Conservation (phyloP, 2,797 vertebrate species). For the Alauda arvensis region DNA sequence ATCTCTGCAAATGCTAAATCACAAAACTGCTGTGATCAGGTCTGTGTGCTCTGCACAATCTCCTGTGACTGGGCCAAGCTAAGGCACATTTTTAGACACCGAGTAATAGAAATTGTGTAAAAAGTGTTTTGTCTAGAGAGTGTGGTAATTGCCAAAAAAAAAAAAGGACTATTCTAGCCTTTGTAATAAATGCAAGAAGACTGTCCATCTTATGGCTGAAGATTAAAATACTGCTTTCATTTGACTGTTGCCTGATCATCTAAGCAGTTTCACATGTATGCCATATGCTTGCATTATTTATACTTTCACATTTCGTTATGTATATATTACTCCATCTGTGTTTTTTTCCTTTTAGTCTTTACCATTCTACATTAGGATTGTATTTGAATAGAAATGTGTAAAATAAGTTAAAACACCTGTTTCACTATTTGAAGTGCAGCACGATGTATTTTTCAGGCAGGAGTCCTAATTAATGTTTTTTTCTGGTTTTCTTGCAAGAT, state of each 20-base stretch:
- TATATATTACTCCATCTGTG: background rate
- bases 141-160: background rate
- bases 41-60: background rate
- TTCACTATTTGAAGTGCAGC: background rate
- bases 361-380: background rate
- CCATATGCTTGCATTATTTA: background rate
- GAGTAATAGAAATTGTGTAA: background rate
- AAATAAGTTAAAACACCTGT: background rate
- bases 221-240: background rate
- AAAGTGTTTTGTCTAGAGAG: background rate
- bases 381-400: background rate
- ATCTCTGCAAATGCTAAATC: constrained; percentile 42
- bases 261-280: background rate
- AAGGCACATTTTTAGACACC: background rate
- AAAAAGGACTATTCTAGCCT: background rate
- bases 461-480: background rate
- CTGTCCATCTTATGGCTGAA: background rate
- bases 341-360: background rate
- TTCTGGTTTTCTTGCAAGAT: background rate
- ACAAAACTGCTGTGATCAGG: constrained; percentile 6
- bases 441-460: background rate
- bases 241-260: background rate
- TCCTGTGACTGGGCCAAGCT: background rate
- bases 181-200: background rate
- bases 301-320: background rate